Percentiles rank a stretch among this genome's conserved stretches.
Conservation (phyloP, 2,797 vertebrate species). For the Podarcis siculus region DNA sequence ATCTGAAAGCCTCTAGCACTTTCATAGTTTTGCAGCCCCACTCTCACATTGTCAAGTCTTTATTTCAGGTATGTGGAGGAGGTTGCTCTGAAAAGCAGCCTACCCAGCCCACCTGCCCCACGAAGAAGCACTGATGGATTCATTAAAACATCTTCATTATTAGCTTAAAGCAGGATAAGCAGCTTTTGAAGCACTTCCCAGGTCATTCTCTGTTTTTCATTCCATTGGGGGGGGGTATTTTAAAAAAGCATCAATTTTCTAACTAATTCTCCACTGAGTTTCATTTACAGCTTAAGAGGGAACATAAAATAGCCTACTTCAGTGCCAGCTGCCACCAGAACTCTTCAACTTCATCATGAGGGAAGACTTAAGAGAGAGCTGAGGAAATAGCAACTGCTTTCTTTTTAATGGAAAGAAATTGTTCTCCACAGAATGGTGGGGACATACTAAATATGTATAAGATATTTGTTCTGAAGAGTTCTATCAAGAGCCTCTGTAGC, state of each 20-base stretch:
- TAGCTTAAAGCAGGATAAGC: conserved; percentile 14
- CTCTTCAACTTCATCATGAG: neutral
- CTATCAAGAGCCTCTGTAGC: neutral
- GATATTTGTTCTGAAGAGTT: neutral
- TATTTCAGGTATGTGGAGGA: conserved; percentile 14
- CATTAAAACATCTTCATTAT: conserved; percentile 27
- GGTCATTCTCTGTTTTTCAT: conserved; percentile 25
- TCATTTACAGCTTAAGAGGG: conserved; percentile 1
- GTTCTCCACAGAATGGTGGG: fast-evolving
- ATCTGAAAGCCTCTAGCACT: neutral
- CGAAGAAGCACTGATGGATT: neutral
- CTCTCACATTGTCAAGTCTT: neutral
- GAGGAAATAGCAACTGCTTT: neutral
- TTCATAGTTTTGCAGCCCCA: neutral
- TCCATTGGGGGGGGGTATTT: neutral
- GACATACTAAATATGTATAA: neutral
- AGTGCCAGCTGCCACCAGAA: conserved; percentile 8
- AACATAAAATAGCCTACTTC: conserved; percentile 21
- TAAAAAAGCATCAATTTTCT: conserved; percentile 4
- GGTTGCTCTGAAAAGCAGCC: conserved; percentile 23
- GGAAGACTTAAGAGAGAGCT: conserved; percentile 12
- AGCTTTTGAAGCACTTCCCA: conserved; percentile 18
- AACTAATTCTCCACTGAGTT: conserved; percentile 16
- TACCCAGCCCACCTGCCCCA: neutral
- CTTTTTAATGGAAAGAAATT: conserved; percentile 1